phyloP scores from a whole-genome alignment of 2,113 vertebrate species.

The Dasyprocta punctata region DNA sequence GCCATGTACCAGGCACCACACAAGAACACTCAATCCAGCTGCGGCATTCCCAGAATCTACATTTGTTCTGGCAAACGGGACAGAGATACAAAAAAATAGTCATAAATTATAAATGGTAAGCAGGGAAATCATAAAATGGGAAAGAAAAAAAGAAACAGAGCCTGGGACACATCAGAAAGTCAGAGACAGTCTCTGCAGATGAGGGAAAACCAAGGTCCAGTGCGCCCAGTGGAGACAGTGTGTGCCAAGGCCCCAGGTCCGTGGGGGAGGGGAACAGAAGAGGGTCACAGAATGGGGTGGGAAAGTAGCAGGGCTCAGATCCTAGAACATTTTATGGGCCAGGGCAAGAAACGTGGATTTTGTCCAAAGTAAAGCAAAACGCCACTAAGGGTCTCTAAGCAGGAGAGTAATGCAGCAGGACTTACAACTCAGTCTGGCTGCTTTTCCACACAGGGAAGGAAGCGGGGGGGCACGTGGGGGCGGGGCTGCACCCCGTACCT shows the following conservation, averaged over 20 bases:
- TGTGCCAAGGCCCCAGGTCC: background rate
- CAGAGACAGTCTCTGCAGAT: background rate
- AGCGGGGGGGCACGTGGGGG: rapidly evolving
- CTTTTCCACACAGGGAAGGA: background rate
- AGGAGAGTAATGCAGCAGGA: background rate
- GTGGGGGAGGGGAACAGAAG: background rate
- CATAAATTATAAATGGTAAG: background rate
- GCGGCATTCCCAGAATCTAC: background rate
- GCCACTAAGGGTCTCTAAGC: background rate
- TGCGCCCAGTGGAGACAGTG: background rate
- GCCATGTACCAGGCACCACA: background rate
- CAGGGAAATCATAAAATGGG: too few relatives aligned
- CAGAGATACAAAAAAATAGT: background rate
- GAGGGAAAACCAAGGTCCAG: background rate
- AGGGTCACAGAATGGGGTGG: background rate
- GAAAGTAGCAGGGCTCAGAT: background rate
- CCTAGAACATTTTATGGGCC: background rate
- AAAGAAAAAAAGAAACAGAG: background rate
- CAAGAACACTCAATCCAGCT: background rate
- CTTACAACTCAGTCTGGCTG: background rate
- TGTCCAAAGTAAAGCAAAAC: background rate
- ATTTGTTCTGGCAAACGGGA: background rate
- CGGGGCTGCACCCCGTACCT: background rate
- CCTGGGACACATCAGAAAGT: background rate
- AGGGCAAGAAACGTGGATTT: background rate